These are phyloP conservation scores for Azorinus chamasolen DNA, from an alignment of 2,888 invertebrate genomes.

Conservation along the genomic window DNA sequence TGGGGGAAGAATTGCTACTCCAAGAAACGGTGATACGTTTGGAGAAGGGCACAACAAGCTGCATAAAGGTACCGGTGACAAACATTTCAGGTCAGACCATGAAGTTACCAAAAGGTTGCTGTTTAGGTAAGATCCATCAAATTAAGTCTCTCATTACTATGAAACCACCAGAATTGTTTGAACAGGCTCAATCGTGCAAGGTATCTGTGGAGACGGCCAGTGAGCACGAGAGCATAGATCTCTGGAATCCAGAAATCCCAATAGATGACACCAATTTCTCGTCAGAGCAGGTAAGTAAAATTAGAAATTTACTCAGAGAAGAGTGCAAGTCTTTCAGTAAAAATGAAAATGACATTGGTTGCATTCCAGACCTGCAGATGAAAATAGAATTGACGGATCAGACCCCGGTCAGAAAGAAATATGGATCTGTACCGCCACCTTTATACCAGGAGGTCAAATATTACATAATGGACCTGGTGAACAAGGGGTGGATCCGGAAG, in stretches of 20 bases:
- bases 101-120: background rate
- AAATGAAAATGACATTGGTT: constrained; percentile 24
- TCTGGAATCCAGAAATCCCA: constrained; percentile 29
- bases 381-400: constrained; percentile 9
- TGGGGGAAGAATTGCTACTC: constrained; percentile 7
- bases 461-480: constrained; percentile 26
- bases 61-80: constrained; percentile 7
- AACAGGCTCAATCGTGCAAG: background rate
- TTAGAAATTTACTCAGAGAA: constrained; percentile 10
- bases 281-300: constrained; percentile 14
- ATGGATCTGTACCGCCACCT: constrained; percentile 27
- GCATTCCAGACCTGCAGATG: constrained; percentile 21
- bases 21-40: constrained; percentile 18
- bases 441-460: constrained; percentile 26
- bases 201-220: background rate
- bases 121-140: constrained; percentile 3
- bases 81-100: constrained; percentile 8
- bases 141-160: constrained; percentile 25
- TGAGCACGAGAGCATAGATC: background rate
- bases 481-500: constrained; percentile 21
- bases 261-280: background rate
- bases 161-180: background rate
- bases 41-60: constrained; percentile 6
- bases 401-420: constrained; percentile 19
- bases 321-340: constrained; percentile 14